phyloP scores from a whole-genome alignment of 2,888 invertebrate species.

The Aspidiotus destructor region DNA sequence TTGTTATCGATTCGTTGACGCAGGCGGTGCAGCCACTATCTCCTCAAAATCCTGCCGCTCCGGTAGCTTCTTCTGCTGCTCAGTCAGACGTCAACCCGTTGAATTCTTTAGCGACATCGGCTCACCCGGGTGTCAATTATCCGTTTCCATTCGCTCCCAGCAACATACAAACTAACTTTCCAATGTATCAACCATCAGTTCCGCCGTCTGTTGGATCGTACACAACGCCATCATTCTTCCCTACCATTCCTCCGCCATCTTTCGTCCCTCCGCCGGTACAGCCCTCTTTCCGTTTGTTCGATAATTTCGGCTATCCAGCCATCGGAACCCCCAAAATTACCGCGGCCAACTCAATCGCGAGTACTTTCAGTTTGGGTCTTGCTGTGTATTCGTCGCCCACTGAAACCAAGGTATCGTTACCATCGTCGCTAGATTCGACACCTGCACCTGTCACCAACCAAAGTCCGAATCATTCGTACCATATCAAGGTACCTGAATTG shows the following conservation, averaged over 20 bases:
- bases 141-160: not conserved
- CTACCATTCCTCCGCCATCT: not conserved
- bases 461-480: conserved; percentile 12
- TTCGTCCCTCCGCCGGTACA: not conserved
- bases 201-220: not conserved
- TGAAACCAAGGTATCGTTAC: not conserved
- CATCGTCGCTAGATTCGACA: not conserved
- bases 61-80: no score
- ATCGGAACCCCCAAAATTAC: no score
- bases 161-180: conserved; percentile 1
- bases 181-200: conserved; percentile 5
- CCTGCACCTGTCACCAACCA: not conserved
- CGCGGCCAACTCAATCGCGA: no score
- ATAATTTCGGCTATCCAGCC: no score
- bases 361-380: no score
- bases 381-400: no score
- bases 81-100: not conserved
- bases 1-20: conserved; percentile 8
- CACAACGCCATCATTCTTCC: not conserved
- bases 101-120: not conserved
- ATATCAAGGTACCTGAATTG: conserved; percentile 13
- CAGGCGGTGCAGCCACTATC: not conserved
- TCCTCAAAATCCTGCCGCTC: not conserved
- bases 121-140: no score
- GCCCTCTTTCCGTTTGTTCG: no score